phyloP scores from a whole-genome alignment of 2,888 invertebrate genomes.

The Hofmannophila pseudospretella region DNA sequence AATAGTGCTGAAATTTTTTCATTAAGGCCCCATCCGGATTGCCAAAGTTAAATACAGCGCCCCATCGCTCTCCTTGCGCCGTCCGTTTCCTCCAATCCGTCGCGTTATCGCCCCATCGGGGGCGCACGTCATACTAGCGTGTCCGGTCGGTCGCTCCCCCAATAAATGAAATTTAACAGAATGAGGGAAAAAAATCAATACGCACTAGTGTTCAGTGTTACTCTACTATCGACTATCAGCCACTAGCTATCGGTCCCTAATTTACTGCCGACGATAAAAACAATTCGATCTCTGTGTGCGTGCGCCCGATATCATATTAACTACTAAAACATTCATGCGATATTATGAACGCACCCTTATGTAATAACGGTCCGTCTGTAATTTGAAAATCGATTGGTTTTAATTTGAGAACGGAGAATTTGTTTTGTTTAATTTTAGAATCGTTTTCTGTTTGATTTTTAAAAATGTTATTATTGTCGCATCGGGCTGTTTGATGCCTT shows the following conservation, averaged over 20 bases:
- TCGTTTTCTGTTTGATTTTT: too few relatives aligned
- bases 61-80: background rate
- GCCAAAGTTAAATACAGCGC: slow-evolving; percentile 9
- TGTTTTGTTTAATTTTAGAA: too few relatives aligned
- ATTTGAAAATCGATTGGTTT: slow-evolving; percentile 25
- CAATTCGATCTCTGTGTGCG: slow-evolving; percentile 50
- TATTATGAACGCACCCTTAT: slow-evolving; percentile 53
- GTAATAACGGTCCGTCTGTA: slow-evolving; percentile 49
- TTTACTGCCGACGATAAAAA: slow-evolving; percentile 71
- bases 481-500: background rate
- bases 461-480: too few relatives aligned
- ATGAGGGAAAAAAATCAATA: slow-evolving; percentile 78
- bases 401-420: slow-evolving; percentile 14
- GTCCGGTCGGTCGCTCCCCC: slow-evolving; percentile 65
- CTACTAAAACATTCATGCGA: slow-evolving; percentile 58
- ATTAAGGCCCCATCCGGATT: too few relatives aligned
- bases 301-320: slow-evolving; percentile 32
- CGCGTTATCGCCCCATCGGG: slow-evolving; percentile 1
- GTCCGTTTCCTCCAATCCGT: background rate
- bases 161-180: slow-evolving; percentile 78
- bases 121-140: slow-evolving; percentile 46
- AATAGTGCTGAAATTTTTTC: too few relatives aligned
- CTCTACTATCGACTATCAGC: slow-evolving; percentile 45
- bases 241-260: slow-evolving; percentile 64
- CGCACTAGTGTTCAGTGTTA: slow-evolving; percentile 38